Evolutionary conservation across 1,140 invertebrate genomes (phyloP).

Genomic region (Pachyrhynchus sulphureomaculatus): DNA sequence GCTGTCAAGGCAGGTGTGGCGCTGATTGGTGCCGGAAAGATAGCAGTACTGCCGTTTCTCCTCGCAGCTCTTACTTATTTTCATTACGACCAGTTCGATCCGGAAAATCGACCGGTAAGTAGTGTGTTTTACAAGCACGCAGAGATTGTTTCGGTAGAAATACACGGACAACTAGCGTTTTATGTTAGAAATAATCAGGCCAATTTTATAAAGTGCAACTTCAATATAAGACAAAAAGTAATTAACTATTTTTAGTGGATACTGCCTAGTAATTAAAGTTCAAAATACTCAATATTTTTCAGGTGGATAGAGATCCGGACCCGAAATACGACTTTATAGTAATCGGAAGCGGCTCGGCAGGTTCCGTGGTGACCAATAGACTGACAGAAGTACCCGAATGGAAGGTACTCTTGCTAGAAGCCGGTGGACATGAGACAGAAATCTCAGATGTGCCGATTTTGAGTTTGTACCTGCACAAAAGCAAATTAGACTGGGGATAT

Average conservation of each 20-base stretch:
- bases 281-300: not conserved
- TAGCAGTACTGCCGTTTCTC: constrained; percentile 75
- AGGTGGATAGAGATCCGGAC: constrained; percentile 53
- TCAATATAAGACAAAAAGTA: too few relatives aligned
- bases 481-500: constrained; percentile 91
- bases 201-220: too few relatives aligned
- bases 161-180: too few relatives aligned
- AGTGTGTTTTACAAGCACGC: too few relatives aligned
- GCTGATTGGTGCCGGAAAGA: constrained; percentile 67
- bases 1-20: constrained; percentile 70
- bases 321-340: constrained; percentile 79
- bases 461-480: constrained; percentile 85
- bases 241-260: too few relatives aligned
- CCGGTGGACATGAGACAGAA: constrained; percentile 82
- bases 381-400: constrained; percentile 76
- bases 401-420: constrained; percentile 82
- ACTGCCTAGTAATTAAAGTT: too few relatives aligned
- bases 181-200: too few relatives aligned
- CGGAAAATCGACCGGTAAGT: constrained; percentile 73
- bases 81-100: constrained; percentile 83
- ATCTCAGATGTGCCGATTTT: constrained; percentile 80
- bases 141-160: too few relatives aligned
- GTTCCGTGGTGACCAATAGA: constrained; percentile 81
- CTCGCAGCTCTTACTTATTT: constrained; percentile 79
- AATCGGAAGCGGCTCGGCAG: constrained; percentile 83